Percentiles rank a stretch among this genome's conserved stretches.
Conservation (phyloP, 1,140 invertebrate genomes). For the Tetramorium parvispinum region DNA sequence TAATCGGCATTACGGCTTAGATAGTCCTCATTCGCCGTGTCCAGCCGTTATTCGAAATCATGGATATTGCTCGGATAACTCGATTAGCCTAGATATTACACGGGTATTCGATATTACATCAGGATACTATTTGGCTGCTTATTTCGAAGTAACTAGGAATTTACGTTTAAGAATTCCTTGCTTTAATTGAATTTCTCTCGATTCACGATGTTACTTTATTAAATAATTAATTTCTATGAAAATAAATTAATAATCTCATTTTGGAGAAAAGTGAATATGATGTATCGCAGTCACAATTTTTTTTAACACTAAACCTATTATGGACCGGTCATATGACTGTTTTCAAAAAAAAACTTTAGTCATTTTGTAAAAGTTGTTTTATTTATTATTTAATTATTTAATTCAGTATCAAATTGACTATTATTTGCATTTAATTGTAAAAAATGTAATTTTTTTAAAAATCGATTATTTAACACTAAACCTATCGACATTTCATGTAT, state of each 20-base stretch:
- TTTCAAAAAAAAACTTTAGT: too few relatives aligned
- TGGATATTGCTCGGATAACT: neutral
- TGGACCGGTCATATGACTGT: too few relatives aligned
- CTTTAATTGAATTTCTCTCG: neutral
- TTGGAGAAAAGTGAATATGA: neutral
- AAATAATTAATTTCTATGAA: neutral
- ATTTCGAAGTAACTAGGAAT: neutral
- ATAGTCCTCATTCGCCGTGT: neutral
- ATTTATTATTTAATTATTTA: too few relatives aligned
- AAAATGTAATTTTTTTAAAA: too few relatives aligned
- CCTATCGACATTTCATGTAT: too few relatives aligned
- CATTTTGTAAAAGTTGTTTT: too few relatives aligned
- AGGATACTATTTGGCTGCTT: neutral
- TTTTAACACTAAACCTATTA: neutral
- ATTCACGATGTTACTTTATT: neutral
- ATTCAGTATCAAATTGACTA: too few relatives aligned
- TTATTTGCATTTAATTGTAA: too few relatives aligned
- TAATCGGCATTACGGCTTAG: neutral
- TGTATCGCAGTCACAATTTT: neutral
- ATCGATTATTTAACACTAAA: too few relatives aligned
- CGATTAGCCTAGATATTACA: constrained; percentile 1
- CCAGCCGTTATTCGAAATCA: neutral
- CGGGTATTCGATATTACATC: neutral
- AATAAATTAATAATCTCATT: constrained; percentile 12
- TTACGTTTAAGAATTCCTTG: neutral